Evolutionary conservation across 2,888 invertebrate genomes (phyloP).

Genomic region (Sialis fuliginosa): DNA sequence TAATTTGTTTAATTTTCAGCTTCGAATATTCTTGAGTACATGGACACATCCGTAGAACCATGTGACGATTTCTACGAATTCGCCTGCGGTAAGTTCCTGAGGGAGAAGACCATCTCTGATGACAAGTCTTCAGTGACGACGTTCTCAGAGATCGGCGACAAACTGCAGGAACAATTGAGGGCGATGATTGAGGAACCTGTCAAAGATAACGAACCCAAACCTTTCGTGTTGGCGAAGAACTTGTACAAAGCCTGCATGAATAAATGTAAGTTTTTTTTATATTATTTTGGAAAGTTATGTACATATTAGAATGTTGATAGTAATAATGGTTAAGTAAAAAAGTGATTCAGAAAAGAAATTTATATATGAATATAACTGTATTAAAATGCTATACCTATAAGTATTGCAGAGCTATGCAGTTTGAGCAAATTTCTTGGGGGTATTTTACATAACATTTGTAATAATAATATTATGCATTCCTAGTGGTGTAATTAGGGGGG

Average conservation of each 20-base stretch:
- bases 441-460: no score
- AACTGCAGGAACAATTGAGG: conserved; percentile 54
- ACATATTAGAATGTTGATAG: no score
- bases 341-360: no score
- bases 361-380: no score
- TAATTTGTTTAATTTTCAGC: conserved; percentile 26
- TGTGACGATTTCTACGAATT: conserved; percentile 73
- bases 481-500: no score
- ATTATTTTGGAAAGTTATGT: no score
- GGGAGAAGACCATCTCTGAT: conserved; percentile 56
- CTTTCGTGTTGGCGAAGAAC: conserved; percentile 60
- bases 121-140: conserved; percentile 64
- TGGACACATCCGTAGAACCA: conserved; percentile 53
- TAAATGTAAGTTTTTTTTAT: conserved; percentile 41
- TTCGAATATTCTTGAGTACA: conserved; percentile 47
- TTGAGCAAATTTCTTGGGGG: no score
- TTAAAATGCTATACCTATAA: no score
- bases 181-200: conserved; percentile 49
- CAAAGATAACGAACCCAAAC: conserved; percentile 39
- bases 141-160: conserved; percentile 57
- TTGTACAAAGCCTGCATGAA: conserved; percentile 81
- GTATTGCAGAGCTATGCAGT: no score
- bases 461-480: no score
- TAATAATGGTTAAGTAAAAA: no score
- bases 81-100: conserved; percentile 59